Base-by-base conservation (phyloP, 2,113 vertebrate genomes). In the Coreoperca whiteheadi region DNA sequence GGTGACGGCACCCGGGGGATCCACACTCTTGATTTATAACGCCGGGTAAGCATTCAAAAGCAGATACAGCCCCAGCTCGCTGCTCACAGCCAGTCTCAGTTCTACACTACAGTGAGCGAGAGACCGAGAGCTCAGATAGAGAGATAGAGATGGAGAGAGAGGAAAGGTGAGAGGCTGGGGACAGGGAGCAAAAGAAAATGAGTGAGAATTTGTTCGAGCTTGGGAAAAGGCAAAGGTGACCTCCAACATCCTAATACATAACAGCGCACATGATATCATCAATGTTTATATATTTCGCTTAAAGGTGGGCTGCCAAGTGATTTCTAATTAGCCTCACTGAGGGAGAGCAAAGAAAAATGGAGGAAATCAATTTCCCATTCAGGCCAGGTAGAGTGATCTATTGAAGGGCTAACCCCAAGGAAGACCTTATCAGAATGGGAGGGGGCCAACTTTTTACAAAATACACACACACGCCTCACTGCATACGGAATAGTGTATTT, bases 331-430 rank as follows among this genome's bases (percentile, higher is more conserved):
- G 87, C 87, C 83, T 86, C 70, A 74, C 48, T 79, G 78, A 86
- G 74, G 60, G 61, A 89, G 75, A 79, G 66, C 46, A 82, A 70
- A 74, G 39, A 80, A 87, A 86, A 88, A 78, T 1, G 41, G 84
- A 87, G 80, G 90, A 80, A 91, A 94, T 94, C 93, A 91, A 93
- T 92, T 93, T 93, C 74, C 89, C 83, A 92, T 93, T 93, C 87
- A 71, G 74, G 81, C 79, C 85, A 93, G 86, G 89, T 86, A 90
- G 81, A 78, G 85, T 81, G 87, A 94, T 90, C 85, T 91, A 91
- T 90, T 91, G 88, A 89, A 84, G 78, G 64, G 63, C 84, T 84
- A 86, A 90, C 87, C 85, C 86, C 32, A 46, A 83, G 82, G 59
- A 72, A 84, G 87, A 90, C 89, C 64, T 91, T 83, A 91, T 92